Evolutionary conservation across 2,888 invertebrate species (phyloP).

Genomic region (Anthrax anthrax): DNA sequence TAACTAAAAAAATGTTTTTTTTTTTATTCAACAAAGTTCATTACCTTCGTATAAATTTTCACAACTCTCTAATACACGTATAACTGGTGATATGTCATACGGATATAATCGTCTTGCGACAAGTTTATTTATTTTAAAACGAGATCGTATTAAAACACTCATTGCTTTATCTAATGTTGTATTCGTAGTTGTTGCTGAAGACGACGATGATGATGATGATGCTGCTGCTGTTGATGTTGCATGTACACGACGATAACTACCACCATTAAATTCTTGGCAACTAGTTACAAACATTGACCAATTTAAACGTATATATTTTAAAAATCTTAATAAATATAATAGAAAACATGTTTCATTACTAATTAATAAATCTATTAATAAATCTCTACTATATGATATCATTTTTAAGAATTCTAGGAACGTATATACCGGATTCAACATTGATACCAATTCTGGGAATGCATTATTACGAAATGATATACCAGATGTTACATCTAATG

Average conservation of each 20-base stretch:
- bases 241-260: background rate
- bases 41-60: constrained; percentile 76
- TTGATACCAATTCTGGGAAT: constrained; percentile 62
- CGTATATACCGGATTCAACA: constrained; percentile 74
- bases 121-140: constrained; percentile 65
- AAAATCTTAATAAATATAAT: constrained; percentile 64
- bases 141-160: constrained; percentile 64
- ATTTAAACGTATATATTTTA: constrained; percentile 70
- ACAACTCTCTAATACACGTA: constrained; percentile 67
- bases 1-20: too few species aligned
- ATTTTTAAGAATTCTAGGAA: constrained; percentile 75
- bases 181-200: constrained; percentile 26
- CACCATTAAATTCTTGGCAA: constrained; percentile 42
- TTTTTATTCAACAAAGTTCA: constrained; percentile 44
- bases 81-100: constrained; percentile 78
- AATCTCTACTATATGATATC: constrained; percentile 66
- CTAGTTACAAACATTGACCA: constrained; percentile 71
- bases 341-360: constrained; percentile 86
- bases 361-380: constrained; percentile 69
- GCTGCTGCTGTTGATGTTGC: background rate
- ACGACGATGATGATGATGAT: background rate
- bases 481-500: constrained; percentile 73
- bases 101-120: constrained; percentile 74
- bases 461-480: constrained; percentile 69
- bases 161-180: constrained; percentile 65